Base-by-base conservation (phyloP, 1,140 invertebrate genomes). In the Hyphantria cunea region DNA sequence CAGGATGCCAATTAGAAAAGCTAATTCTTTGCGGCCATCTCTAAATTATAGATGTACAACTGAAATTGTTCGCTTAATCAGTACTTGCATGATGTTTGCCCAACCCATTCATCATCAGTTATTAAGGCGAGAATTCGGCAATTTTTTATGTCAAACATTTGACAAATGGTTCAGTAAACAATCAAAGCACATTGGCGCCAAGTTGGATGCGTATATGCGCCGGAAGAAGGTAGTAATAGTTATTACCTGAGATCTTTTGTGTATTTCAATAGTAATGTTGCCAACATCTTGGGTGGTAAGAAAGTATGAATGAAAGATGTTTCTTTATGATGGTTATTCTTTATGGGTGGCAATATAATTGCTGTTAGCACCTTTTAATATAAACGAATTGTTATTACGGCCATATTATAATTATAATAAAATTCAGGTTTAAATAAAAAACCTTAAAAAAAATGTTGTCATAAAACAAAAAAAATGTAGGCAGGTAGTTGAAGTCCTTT, bases 81-180 rank as follows among this genome's bases (percentile, higher is more conserved):
- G 10, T 13, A 70, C 39, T 58, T 49, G 51, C 66, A 54, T 51
- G 54, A 60, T 62, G 62, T 62, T 64, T 58, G 59, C 33, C 71
- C 63, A 69, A 74, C 66, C 69, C 62, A 59, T 65, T 70, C 67
- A 73, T 78, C 70, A 72, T 14, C n/a, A 14, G 60, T 55, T 64
- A 76, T 75, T 78, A 64, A 64, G 41, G 56, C 51, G 66, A 52
- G 60, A 70, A 65, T 69, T 70, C 72, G 68, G 64, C 72, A 69
- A 68, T 73, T 70, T 72, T 64, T 51, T 48, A 25, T 64, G 72
- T 78, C 74, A 78, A 72, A 76, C 15, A 50, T 77, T 72, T 75
- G 70, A 75, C 58, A 64, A 71, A 79, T 81, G 64, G 58, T 53
- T 34, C 42, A 15, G 53, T 51, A 58, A 65, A 53, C 59, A 49